Base-by-base conservation (phyloP, 1,140 invertebrate species). In the Drosophila athabasca region DNA sequence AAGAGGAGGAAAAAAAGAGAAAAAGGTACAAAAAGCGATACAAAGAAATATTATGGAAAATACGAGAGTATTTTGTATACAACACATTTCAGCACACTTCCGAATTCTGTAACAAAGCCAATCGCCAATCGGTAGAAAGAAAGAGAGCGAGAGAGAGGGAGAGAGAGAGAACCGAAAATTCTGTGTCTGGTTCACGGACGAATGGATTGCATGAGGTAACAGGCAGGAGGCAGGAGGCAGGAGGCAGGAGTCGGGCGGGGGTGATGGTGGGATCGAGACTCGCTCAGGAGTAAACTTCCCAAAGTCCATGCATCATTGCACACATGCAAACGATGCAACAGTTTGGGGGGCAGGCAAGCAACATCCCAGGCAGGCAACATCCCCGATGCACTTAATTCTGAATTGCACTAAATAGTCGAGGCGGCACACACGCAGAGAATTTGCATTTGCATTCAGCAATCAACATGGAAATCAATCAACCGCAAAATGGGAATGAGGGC, bases 391-490 rank as follows among this genome's bases (percentile, higher is more conserved):
- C 53, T 74, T 55, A 54, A 50, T 62, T 69, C 45, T 39, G 43
- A 53, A 61, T 22, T 35, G 54, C 49, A 59, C 72, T 74, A 74
- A 75, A 75, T 75, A 74, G 61, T 59, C 49, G 24, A 39, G 29
- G 29, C 64, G 29, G 35, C 64, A 55, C 73, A 15, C 57, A 71
- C 35, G 35, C 35, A 13, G 11, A 60, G 76, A 64, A 84, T 83
- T 71, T 79, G 71, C 67, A 84, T 84, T 84, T 84, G 72, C 80
- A 79, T 83, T 59, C 62, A 61, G 67, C 81, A 84, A 84, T 84
- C 81, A 84, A 84, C 77, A 85, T 77, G 59, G 62, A 87, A 87
- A 82, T 87, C 78, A 87, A 87, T 87, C 82, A 87, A 85, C 82
- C 82, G 67, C 82, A 87, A 87, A 71, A 31, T 5, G 19, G 26